phyloP scores from a whole-genome alignment of 2,797 vertebrate genomes.

The Falco columbarius region DNA sequence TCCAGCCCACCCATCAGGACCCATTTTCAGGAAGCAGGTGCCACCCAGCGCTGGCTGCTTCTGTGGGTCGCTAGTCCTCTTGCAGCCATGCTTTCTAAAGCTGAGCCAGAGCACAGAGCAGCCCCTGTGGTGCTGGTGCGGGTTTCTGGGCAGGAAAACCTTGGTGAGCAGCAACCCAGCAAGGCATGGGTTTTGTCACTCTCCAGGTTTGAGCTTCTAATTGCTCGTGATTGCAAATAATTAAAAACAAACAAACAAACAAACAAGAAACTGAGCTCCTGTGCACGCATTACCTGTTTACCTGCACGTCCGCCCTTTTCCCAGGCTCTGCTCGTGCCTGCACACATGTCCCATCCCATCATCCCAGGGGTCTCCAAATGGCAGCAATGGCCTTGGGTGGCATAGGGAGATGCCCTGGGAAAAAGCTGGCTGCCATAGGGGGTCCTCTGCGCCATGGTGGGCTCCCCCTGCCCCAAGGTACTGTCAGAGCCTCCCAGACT shows the following conservation, averaged over 20 bases:
- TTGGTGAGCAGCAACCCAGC: background rate
- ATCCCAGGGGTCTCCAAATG: background rate
- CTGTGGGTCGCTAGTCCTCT: background rate
- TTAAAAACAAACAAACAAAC: no score
- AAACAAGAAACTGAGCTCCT: background rate
- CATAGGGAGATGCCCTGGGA: background rate
- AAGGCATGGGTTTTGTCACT: background rate
- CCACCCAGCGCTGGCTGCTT: background rate
- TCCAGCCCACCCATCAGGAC: background rate
- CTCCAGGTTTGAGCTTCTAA: background rate
- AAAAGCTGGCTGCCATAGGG: background rate
- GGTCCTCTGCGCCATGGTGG: fast-evolving
- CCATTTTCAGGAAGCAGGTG: background rate
- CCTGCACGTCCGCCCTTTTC: background rate
- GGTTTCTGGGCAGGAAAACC: background rate
- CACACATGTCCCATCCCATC: no score
- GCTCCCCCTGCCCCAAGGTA: background rate
- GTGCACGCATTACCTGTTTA: background rate
- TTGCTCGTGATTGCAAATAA: background rate
- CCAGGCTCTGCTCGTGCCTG: background rate
- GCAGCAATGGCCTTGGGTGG: background rate
- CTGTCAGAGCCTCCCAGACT: background rate
- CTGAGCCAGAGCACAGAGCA: background rate
- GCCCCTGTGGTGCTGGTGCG: fast-evolving
- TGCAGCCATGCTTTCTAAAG: fast-evolving